Evolutionary conservation across 2,797 vertebrate genomes (phyloP).

Genomic region (Sciaenops ocellatus): DNA sequence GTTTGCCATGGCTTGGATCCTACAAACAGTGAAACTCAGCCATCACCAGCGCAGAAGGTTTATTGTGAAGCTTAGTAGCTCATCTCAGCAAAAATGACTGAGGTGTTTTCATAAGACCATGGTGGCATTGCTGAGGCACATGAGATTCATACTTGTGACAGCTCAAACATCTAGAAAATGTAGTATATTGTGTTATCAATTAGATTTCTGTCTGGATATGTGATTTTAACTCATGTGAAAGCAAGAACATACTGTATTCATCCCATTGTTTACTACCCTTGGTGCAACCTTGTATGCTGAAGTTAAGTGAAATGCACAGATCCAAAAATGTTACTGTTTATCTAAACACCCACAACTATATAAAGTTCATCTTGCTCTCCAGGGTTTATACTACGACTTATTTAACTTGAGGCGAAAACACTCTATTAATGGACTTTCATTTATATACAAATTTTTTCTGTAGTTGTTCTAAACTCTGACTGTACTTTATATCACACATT

Average conservation of each 20-base stretch:
- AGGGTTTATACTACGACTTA: background rate
- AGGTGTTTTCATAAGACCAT: slow-evolving; percentile 37
- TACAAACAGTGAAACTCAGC: background rate
- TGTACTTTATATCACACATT: slow-evolving; percentile 6
- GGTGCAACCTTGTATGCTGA: slow-evolving; percentile 5
- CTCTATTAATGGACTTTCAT: background rate
- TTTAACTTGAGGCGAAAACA: background rate
- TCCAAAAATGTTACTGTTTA: background rate
- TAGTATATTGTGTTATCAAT: background rate
- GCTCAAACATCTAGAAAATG: background rate
- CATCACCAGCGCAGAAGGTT: slow-evolving; percentile 28
- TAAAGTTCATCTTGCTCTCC: background rate
- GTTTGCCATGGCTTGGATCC: background rate
- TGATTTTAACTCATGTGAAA: slow-evolving; percentile 11
- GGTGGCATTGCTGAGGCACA: slow-evolving; percentile 68
- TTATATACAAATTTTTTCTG: background rate
- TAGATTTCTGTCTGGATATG: slow-evolving; percentile 17
- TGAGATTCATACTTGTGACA: slow-evolving; percentile 30
- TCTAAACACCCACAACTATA: slow-evolving; percentile 13
- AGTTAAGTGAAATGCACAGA: slow-evolving; percentile 10
- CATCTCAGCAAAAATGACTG: slow-evolving; percentile 13
- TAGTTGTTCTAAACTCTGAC: background rate
- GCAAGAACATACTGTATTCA: background rate
- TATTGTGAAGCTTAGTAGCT: slow-evolving; percentile 32
- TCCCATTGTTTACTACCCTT: background rate